Evolutionary conservation across 2,888 invertebrate genomes (phyloP).

Genomic region (Drosophila anomalata): DNA sequence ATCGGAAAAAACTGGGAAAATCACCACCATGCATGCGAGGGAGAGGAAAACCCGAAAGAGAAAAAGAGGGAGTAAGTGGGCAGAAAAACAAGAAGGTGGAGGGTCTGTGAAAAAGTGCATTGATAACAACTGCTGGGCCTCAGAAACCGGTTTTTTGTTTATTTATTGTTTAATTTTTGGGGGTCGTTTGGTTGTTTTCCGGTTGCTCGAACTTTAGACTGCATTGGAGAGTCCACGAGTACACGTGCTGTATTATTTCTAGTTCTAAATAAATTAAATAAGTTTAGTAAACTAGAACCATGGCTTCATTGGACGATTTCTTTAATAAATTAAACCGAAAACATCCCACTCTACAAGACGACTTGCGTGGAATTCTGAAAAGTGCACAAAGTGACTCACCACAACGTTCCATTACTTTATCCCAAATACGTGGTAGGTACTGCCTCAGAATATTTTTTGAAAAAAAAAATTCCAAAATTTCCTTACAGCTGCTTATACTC

Average conservation of each 20-base stretch:
- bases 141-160: constrained; percentile 36
- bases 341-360: constrained; percentile 37
- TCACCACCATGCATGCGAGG: constrained; percentile 45
- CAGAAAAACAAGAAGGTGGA: not conserved
- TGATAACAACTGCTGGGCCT: constrained; percentile 25
- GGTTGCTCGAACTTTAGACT: constrained; percentile 21
- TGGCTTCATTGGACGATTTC: constrained; percentile 44
- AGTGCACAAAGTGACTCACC: constrained; percentile 38
- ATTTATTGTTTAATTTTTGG: constrained; percentile 7
- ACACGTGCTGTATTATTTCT: constrained; percentile 2
- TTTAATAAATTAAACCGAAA: constrained; percentile 44
- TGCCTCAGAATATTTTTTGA: not conserved
- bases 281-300: not conserved
- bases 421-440: constrained; percentile 60
- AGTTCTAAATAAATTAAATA: not conserved
- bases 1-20: constrained; percentile 20
- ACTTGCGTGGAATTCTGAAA: constrained; percentile 39
- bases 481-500: constrained; percentile 42
- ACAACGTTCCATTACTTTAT: constrained; percentile 48
- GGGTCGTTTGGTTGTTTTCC: constrained; percentile 8
- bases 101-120: constrained; percentile 3
- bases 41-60: not conserved
- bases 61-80: not conserved
- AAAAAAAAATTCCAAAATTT: constrained; percentile 2
- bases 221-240: constrained; percentile 24